Evolutionary conservation across 2,888 invertebrate species (phyloP).

Genomic region (Norana najaformis): DNA sequence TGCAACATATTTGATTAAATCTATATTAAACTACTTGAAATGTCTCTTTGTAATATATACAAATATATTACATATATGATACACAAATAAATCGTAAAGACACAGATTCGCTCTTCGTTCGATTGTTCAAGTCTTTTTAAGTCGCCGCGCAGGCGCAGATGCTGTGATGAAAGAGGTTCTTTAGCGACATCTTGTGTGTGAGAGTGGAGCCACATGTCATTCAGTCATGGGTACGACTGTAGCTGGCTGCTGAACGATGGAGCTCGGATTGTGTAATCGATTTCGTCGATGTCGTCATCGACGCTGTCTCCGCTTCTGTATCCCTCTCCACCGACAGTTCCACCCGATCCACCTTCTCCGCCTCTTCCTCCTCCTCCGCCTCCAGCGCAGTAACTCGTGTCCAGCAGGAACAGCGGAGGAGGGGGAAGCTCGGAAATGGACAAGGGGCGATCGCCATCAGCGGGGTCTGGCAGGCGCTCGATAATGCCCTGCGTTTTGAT

Average conservation of each 20-base stretch:
- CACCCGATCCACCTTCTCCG: neutral
- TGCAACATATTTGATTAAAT: neutral
- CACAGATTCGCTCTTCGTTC: neutral
- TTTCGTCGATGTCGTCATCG: constrained; percentile 35
- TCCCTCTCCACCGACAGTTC: constrained; percentile 34
- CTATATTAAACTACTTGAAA: neutral
- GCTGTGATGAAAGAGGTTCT: neutral
- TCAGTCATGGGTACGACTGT: constrained; percentile 9
- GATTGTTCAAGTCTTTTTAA: neutral
- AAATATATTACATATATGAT: neutral
- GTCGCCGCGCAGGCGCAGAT: too few species aligned
- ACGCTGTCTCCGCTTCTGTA: constrained; percentile 43
- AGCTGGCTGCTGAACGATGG: constrained; percentile 16
- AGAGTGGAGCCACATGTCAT: neutral
- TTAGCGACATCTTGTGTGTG: neutral
- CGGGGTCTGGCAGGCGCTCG: neutral
- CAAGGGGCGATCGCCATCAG: constrained; percentile 22
- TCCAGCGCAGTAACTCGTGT: constrained; percentile 41
- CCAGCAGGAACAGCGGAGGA: constrained; percentile 37
- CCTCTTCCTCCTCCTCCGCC: constrained; percentile 28
- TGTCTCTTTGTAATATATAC: neutral
- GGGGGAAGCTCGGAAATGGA: constrained; percentile 41
- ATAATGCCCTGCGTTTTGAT: constrained; percentile 19
- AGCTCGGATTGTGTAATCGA: constrained; percentile 14
- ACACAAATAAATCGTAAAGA: neutral